A percentile compares a stretch with the other conserved stretches of the same genome.
phyloP scores from a whole-genome alignment of 2,113 vertebrate species.

The Vulpes lagopus region DNA sequence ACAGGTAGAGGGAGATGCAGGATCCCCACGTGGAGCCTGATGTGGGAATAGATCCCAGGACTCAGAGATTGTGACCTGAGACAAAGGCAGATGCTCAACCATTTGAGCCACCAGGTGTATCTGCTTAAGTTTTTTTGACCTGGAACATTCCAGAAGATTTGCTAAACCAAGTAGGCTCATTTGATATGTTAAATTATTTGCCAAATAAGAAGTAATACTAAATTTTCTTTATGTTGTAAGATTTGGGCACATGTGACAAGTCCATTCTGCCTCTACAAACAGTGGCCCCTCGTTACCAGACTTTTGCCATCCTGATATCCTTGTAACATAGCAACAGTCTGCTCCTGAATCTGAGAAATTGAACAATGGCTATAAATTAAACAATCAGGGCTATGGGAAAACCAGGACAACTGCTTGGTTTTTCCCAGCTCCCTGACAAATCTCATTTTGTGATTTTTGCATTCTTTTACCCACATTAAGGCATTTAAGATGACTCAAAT shows the following conservation, averaged over 20 bases:
- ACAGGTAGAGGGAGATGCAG: too few relatives aligned
- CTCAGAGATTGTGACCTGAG: too few relatives aligned
- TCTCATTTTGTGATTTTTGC: neutral
- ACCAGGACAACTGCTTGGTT: neutral
- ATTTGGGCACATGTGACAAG: neutral
- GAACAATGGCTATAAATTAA: neutral
- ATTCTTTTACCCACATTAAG: neutral
- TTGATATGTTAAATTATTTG: neutral
- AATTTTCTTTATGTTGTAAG: neutral
- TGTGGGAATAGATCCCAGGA: too few relatives aligned
- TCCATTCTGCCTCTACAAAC: neutral
- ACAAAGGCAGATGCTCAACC: too few relatives aligned
- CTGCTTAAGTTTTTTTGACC: neutral
- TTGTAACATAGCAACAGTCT: neutral
- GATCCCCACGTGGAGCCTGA: too few relatives aligned
- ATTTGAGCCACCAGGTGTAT: too few relatives aligned
- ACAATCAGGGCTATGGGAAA: neutral
- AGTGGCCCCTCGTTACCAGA: neutral
- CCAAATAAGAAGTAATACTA: neutral
- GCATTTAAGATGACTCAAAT: neutral
- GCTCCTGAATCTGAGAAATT: neutral
- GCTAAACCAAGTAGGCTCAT: neutral
- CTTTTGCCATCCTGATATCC: neutral
- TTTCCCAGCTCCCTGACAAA: neutral
- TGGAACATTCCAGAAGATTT: neutral